Evolutionary conservation across 1,140 invertebrate genomes (phyloP), one percentile per base, ranked within the genome.

Genomic region (Tetragonula clypearis): DNA sequence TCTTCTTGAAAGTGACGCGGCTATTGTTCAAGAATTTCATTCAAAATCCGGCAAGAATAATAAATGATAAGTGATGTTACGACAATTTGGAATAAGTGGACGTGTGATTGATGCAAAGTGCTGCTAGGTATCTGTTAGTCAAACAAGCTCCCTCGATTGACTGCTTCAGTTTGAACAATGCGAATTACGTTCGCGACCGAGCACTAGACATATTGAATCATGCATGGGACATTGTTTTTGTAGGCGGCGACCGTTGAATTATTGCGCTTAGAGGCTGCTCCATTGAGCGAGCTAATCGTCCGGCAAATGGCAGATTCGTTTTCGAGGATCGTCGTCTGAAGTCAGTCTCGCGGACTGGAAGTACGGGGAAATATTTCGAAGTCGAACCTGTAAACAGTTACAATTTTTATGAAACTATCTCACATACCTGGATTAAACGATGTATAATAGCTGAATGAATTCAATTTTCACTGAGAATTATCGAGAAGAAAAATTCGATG

Each of bases 151-250:
- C 23, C 26, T 15, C 66, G 53, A 80, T 56, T 8, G 49, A 49
- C 65, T 53, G 58, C 23, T 79, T 55, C 6, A 69, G 65, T 35
- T 26, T 21, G 78, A 71, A 80, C 49, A 55, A 73, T 73, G 49
- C 71, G 71, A 73, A 55, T 71, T 80, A 71, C 65, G 53, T 30
- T 55, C 53, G 65, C 35, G 78, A 71, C 53, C 53, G 53, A 80
- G 58, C 78, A 56, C 65, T 23, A 69, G 55, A 30, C 30, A 15
- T 19, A 41, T 23, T 71, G 65, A 80, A 80, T 80, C 53, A 71
- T 71, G 53, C 62, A 66, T 53, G n/a, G 17, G 17, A 41, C 53
- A 69, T 58, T 71, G 66, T 41, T 65, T 55, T 80, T 80, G 26
- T 12, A 71, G 23, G 30, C 15, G n/a, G 30, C 15, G 3, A 17